phyloP scores from a whole-genome alignment of 1,140 invertebrate species.

The Globodera ellingtonae region DNA sequence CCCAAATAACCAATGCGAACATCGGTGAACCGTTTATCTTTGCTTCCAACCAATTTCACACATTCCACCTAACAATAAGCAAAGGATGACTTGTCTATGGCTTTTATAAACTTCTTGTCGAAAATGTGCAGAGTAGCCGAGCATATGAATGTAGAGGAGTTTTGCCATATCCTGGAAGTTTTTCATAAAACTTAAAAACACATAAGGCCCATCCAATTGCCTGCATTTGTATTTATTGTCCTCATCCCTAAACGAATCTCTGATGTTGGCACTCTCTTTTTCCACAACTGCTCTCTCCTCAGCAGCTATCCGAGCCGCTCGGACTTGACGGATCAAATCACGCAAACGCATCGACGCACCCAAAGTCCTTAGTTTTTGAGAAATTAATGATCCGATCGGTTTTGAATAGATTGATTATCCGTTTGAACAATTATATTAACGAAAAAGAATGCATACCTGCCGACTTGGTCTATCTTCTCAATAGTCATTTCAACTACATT shows the following conservation, averaged over 20 bases:
- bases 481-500: constrained; percentile 64
- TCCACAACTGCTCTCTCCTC: constrained; percentile 98
- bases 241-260: constrained; percentile 95
- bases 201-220: constrained; percentile 77
- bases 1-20: constrained; percentile 98
- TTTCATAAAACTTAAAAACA: background rate
- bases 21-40: constrained; percentile 84
- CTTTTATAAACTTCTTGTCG: constrained; percentile 76
- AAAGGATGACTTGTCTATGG: background rate
- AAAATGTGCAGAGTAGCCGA: constrained; percentile 99
- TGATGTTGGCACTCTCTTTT: constrained; percentile 97
- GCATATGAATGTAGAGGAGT: constrained; percentile 98
- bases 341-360: constrained; percentile 82
- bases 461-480: constrained; percentile 65
- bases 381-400: too few relatives aligned
- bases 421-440: background rate
- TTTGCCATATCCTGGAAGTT: constrained; percentile 91
- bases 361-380: constrained; percentile 46
- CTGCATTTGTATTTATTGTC: constrained; percentile 77
- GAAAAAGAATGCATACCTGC: constrained; percentile 38
- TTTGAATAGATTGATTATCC: too few relatives aligned
- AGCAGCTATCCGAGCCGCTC: constrained; percentile 90
- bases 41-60: constrained; percentile 87
- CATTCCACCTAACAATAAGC: constrained; percentile 79
- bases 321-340: constrained; percentile 86